Base-by-base conservation (phyloP, 1,140 invertebrate genomes). In the Nymphalis io region DNA sequence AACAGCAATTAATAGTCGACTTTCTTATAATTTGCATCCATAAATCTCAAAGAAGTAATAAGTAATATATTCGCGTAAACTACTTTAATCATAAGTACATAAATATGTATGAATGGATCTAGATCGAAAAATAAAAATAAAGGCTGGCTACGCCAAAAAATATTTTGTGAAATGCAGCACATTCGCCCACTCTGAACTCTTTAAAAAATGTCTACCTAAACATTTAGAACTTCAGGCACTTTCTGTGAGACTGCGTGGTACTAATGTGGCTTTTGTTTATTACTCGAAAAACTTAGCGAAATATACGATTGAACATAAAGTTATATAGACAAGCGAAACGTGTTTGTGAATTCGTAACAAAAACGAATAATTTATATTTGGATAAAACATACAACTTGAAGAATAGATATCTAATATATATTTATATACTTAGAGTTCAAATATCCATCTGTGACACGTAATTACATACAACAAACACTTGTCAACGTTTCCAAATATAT, bases 401-500 rank as follows among this genome's bases (percentile, higher is more conserved):
- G 78, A 82, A 85, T 83, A 87, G 70, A 87, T 90, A 87, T 84
- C 74, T 84, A 83, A 74, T 75, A 33, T 51, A 60, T 72, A 70
- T 71, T 79, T 80, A 80, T 82, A 81, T 83, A 83, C 74, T 79
- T 85, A 87, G 75, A 87, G 80, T 89, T 85, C 83, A 83, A 87
- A 85, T 83, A 85, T 77, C 81, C 83, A 85, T 85, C 82, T 87
- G 84, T 82, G 82, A 87, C 81, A 86, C 77, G 81, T 82, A 84
- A 84, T 87, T 88, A 88, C 80, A 87, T 88, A 88, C 85, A 89
- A 91, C 85, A 89, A 89, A 87, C 87, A 88, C 84, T 81, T 78
- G 65, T 86, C 84, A 89, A 91, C 87, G 79, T 88, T 89, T 90
- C 83, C 87, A 91, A 91, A 90, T 91, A 91, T 89, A 89, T 89